Evolutionary conservation across 1,140 invertebrate species (phyloP).

Genomic region (Andrena cerasifolii): DNA sequence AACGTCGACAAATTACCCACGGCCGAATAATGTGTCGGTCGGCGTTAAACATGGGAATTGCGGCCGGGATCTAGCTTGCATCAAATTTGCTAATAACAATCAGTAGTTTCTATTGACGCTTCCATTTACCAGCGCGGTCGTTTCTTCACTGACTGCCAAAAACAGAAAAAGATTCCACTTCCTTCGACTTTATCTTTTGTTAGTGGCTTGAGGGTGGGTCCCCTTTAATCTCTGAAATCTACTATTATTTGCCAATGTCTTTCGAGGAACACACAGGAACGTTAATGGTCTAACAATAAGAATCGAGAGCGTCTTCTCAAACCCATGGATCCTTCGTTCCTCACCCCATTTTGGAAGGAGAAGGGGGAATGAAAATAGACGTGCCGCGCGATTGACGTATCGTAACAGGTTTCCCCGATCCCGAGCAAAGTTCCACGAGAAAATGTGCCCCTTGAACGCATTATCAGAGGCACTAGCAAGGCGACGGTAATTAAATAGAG

Average conservation of each 20-base stretch:
- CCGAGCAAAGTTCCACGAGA: conserved; percentile 17
- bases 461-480: conserved; percentile 50
- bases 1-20: conserved; percentile 64
- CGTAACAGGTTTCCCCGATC: conserved; percentile 20
- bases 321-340: too few relatives aligned
- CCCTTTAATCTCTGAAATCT: too few relatives aligned
- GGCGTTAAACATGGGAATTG: conserved; percentile 55
- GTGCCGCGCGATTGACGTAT: background rate
- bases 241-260: too few relatives aligned
- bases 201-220: too few relatives aligned
- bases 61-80: conserved; percentile 45
- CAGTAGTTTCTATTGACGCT: conserved; percentile 25
- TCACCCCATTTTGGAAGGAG: background rate
- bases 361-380: background rate
- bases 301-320: too few relatives aligned
- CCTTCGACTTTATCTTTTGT: background rate
- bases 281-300: too few relatives aligned
- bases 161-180: background rate
- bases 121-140: conserved; percentile 2
- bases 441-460: conserved; percentile 34
- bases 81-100: conserved; percentile 61
- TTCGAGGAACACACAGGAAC: too few relatives aligned
- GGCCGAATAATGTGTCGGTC: conserved; percentile 61
- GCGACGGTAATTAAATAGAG: conserved; percentile 62
- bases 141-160: background rate